phyloP scores from a whole-genome alignment of 2,797 vertebrate genomes.

The Hirundo rustica region DNA sequence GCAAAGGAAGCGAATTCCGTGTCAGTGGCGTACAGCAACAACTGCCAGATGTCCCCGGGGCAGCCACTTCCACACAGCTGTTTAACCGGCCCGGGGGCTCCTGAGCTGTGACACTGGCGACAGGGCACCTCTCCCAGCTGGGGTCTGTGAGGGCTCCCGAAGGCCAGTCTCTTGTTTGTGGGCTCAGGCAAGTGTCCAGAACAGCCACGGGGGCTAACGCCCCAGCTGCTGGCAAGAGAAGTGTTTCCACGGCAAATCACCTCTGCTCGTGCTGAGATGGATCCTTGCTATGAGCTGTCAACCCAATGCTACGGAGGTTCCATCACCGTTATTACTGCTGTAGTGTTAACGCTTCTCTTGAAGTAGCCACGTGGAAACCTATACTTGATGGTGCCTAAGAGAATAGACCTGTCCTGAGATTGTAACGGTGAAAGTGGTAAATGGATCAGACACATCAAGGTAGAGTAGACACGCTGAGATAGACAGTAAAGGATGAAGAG shows the following conservation, averaged over 20 bases:
- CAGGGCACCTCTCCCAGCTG: rapidly evolving
- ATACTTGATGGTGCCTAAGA: rapidly evolving
- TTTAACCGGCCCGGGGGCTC: rapidly evolving
- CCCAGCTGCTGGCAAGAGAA: background rate
- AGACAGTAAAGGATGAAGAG: background rate
- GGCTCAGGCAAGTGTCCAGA: background rate
- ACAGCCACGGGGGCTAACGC: background rate
- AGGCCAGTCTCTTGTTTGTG: rapidly evolving
- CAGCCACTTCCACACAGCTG: background rate
- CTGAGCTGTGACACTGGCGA: background rate
- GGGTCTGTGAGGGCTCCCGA: rapidly evolving
- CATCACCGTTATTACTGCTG: background rate
- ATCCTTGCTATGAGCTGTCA: background rate
- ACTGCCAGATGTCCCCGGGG: background rate
- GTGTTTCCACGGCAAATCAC: background rate
- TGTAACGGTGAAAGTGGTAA: background rate
- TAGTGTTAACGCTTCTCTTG: background rate
- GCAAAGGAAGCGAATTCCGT: background rate
- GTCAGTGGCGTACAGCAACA: background rate
- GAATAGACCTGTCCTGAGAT: background rate
- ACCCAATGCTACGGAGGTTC: rapidly evolving
- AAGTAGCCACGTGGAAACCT: background rate
- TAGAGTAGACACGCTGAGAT: background rate
- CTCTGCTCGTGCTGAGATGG: background rate
- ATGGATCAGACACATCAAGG: background rate